These are phyloP conservation scores for Drosophila paranaensis DNA, from an alignment of 2,888 invertebrate species.

Conservation along the genomic window DNA sequence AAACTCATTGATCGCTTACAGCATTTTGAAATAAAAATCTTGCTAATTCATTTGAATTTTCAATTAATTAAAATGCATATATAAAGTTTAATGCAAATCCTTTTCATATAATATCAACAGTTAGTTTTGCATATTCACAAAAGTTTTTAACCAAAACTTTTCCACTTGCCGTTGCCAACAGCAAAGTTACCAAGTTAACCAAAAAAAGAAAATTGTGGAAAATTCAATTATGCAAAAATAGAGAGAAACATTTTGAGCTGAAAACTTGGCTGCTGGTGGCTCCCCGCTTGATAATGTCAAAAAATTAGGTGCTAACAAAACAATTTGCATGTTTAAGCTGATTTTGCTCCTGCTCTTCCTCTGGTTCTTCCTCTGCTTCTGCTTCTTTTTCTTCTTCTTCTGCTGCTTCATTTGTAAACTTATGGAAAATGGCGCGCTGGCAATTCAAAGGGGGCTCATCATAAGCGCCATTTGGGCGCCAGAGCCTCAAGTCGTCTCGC, in stretches of 20 bases:
- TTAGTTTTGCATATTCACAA: constrained; percentile 9
- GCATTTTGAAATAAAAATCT: neutral
- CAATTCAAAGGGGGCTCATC: constrained; percentile 66
- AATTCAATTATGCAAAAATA: constrained; percentile 78
- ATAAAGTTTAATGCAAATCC: neutral
- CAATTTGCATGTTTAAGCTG: constrained; percentile 84
- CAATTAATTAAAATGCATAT: neutral
- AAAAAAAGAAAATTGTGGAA: constrained; percentile 33
- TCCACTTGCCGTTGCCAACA: constrained; percentile 19
- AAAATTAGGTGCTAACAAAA: constrained; percentile 84
- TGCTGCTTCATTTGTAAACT: constrained; percentile 7
- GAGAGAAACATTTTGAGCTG: constrained; percentile 55
- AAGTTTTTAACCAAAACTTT: constrained; percentile 18
- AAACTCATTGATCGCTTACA: too few relatives aligned
- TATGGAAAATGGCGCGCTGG: constrained; percentile 49
- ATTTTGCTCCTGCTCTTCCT: constrained; percentile 43
- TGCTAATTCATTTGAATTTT: neutral
- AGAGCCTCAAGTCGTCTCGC: neutral
- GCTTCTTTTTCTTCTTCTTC: too few relatives aligned
- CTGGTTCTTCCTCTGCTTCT: neutral
- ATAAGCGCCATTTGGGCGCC: constrained; percentile 63
- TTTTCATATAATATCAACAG: neutral
- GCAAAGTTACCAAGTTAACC: constrained; percentile 32
- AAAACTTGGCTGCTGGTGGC: constrained; percentile 22
- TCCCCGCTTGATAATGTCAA: constrained; percentile 61